phyloP scores from a whole-genome alignment of 1,140 invertebrate genomes.

The Cephus cinctus region DNA sequence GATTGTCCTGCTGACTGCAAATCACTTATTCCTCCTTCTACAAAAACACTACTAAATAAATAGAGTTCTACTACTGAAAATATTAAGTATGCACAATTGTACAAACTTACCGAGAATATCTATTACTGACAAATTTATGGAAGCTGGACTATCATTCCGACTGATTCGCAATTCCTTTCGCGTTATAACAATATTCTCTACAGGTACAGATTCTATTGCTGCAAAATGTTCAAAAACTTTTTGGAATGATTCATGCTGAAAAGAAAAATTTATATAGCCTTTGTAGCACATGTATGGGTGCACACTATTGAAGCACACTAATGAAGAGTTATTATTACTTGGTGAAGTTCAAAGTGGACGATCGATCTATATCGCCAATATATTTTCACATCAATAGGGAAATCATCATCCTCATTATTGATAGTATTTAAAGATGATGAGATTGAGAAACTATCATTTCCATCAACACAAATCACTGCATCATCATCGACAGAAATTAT shows the following conservation, averaged over 20 bases:
- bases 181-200: conserved; percentile 40
- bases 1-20: neutral
- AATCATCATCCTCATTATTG: conserved; percentile 31
- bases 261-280: conserved; percentile 12
- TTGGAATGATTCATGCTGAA: conserved; percentile 40
- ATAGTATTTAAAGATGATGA: too few relatives aligned
- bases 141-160: conserved; percentile 39
- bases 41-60: conserved; percentile 14
- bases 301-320: neutral
- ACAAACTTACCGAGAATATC: conserved; percentile 43
- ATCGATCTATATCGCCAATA: conserved; percentile 32
- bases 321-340: conserved; percentile 21
- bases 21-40: conserved; percentile 40
- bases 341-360: conserved; percentile 27
- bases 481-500: too few relatives aligned
- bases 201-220: conserved; percentile 35
- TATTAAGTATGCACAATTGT: conserved; percentile 1
- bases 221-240: conserved; percentile 46
- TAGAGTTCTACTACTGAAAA: conserved; percentile 1
- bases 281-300: neutral
- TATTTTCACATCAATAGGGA: conserved; percentile 33
- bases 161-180: conserved; percentile 34
- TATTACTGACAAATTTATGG: conserved; percentile 40
- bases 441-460: too few relatives aligned
- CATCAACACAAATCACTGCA: conserved; percentile 20